Conservation (phyloP, 2,888 invertebrate genomes). For the Caenorhabditis virilis region DNA sequence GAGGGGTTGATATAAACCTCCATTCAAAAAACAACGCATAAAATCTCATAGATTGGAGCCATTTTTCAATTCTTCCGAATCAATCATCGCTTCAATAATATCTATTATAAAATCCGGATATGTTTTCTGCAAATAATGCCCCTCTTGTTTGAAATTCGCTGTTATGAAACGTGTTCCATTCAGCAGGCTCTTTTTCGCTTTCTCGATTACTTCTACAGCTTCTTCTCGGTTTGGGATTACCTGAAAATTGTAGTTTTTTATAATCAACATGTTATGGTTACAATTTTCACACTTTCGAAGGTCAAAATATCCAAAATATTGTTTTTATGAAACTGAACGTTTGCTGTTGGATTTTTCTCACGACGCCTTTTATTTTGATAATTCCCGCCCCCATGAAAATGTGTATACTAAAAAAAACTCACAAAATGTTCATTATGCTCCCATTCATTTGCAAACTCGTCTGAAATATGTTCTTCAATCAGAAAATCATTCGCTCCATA, state of each 20-base stretch:
- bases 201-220: constrained; percentile 13
- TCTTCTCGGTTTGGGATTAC: constrained; percentile 19
- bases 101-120: constrained; percentile 28
- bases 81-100: constrained; percentile 19
- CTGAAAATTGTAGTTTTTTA: constrained; percentile 6
- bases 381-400: background rate
- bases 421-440: constrained; percentile 22
- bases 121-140: constrained; percentile 35
- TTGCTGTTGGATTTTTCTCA: no score
- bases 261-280: background rate
- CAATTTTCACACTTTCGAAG: background rate
- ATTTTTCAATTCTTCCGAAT: constrained; percentile 2
- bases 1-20: no score
- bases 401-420: constrained; percentile 4
- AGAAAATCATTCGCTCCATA: constrained; percentile 27
- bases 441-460: constrained; percentile 23
- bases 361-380: background rate
- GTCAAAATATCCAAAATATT: background rate
- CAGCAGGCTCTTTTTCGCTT: constrained; percentile 13
- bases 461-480: constrained; percentile 21
- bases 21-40: no score
- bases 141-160: constrained; percentile 28
- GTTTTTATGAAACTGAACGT: no score
- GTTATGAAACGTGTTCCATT: constrained; percentile 13
- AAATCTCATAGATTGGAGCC: no score